phyloP scores from a whole-genome alignment of 92 coral and sea anemone genomes.

The Umimayanthus kanabou region DNA sequence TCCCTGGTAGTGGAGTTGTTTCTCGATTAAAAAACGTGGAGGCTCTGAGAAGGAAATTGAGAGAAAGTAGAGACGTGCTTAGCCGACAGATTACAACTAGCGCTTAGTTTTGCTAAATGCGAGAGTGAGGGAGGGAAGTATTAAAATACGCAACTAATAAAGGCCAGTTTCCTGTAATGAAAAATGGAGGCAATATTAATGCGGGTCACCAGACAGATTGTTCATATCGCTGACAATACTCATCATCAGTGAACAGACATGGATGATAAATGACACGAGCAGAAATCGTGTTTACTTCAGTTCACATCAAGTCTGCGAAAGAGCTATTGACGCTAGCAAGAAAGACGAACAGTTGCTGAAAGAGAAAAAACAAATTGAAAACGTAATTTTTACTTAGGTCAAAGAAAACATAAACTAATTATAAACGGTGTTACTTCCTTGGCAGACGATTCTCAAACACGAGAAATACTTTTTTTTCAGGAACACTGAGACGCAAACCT shows the following conservation, averaged over 20 bases:
- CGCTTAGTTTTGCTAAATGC: background rate
- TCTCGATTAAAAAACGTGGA: background rate
- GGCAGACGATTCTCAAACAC: too few relatives aligned
- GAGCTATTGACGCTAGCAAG: background rate
- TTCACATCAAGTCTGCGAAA: background rate
- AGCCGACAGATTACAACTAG: background rate
- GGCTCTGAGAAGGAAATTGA: slow-evolving; percentile 3
- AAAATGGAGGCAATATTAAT: background rate
- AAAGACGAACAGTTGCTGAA: too few relatives aligned
- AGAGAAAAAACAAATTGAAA: too few relatives aligned
- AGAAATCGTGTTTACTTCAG: background rate
- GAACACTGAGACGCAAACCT: too few relatives aligned
- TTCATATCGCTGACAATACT: slow-evolving; percentile 18
- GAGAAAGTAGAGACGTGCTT: background rate
- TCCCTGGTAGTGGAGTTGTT: slow-evolving; percentile 2
- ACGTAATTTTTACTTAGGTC: too few relatives aligned
- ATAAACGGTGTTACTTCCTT: too few relatives aligned
- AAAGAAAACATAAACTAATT: too few relatives aligned
- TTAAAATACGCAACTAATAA: background rate
- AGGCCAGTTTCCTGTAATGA: background rate
- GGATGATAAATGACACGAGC: background rate
- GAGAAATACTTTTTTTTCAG: too few relatives aligned
- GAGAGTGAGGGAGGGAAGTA: too few relatives aligned
- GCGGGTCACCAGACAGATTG: background rate
- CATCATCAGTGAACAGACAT: slow-evolving; percentile 19